Base-by-base conservation (phyloP, 2,113 vertebrate genomes). In the Myiozetetes cayanensis region DNA sequence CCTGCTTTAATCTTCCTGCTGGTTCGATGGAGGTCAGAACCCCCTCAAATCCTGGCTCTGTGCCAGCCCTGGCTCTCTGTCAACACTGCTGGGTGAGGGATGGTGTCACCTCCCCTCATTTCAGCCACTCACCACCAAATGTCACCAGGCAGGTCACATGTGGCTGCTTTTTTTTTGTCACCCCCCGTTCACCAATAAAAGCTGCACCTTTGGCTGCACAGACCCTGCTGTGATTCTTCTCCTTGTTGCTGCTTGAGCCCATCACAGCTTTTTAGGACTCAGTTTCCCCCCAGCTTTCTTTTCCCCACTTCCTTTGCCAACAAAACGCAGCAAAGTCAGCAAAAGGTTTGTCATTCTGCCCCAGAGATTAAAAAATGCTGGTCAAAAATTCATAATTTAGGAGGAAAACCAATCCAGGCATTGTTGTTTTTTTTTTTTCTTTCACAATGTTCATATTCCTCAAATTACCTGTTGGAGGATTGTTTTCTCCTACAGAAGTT, bases 131-230 rank as follows among this genome's bases (percentile, higher is more conserved):
- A 25, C 58, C 63, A 33, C 8, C 12, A 47, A 49, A 31, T 5
- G 3, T 16, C 27, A 22, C n/a, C 5, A 49, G 44, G 28, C 37
- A 41, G 14, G 37, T 23, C 55, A 24, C 0, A 2, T 61, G 1
- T 4, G 37, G 63, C 23, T 80, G 68, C 39, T 63, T 63, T 90
- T 67, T 67, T 18, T 33, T 13, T 46, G 18, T 39, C 71, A 52
- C 33, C 46, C 55, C 24, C 68, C 24, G 10, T 14, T 50, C 13
- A 49, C 35, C 37, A 63, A 44, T 31, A 20, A 73, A 44, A 67
- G 2, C 47, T 31, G 59, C 1, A 2, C 23, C 30, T 72, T 37
- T 7, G 7, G 2, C 30, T 52, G 63, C 75, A 35, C 58, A 72
- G 14, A 44, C n/a, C 59, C n/a, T 10, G 12, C 17, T 0, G 0